Percentiles rank a stretch among this genome's conserved stretches.
These are phyloP conservation scores for Chanos chanos DNA, from an alignment of 2,797 vertebrate species.

Conservation along the genomic window DNA sequence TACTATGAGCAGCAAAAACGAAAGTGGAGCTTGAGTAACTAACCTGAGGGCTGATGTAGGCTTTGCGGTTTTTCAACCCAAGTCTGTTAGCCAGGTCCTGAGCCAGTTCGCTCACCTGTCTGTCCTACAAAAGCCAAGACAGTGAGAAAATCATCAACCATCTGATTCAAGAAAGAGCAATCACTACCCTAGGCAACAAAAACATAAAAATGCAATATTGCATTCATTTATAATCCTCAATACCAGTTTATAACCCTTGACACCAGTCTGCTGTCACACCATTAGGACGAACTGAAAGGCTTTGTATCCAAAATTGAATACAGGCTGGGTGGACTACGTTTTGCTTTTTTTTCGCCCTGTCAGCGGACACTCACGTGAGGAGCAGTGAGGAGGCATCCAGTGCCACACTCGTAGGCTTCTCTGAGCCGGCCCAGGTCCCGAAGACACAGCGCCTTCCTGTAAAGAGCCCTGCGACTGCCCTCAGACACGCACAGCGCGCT, in stretches of 20 bases:
- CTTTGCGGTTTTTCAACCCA: conserved; percentile 90
- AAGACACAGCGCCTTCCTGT: conserved; percentile 87
- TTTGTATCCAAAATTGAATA: too few relatives aligned
- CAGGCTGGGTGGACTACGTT: too few relatives aligned
- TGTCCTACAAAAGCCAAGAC: conserved; percentile 75
- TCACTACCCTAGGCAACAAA: too few relatives aligned
- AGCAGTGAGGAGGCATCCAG: conserved; percentile 87
- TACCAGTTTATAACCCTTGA: too few relatives aligned
- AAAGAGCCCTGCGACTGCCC: conserved; percentile 87
- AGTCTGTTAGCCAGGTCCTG: conserved; percentile 94
- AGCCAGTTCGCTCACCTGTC: conserved; percentile 88
- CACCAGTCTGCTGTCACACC: too few relatives aligned
- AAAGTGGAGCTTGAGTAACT: background rate
- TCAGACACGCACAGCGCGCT: conserved; percentile 75
- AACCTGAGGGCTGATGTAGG: conserved; percentile 91
- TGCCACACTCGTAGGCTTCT: conserved; percentile 94
- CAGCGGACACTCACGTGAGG: conserved; percentile 78
- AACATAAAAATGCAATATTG: too few relatives aligned
- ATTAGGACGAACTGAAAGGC: too few relatives aligned
- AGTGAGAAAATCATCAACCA: background rate
- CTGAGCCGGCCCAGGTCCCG: conserved; percentile 86
- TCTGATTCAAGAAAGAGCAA: too few relatives aligned
- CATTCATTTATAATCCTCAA: too few relatives aligned
- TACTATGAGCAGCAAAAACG: background rate
- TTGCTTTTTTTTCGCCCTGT: too few relatives aligned